Evolutionary conservation across 2,888 invertebrate genomes (phyloP).

Genomic region (Archips xylosteana): DNA sequence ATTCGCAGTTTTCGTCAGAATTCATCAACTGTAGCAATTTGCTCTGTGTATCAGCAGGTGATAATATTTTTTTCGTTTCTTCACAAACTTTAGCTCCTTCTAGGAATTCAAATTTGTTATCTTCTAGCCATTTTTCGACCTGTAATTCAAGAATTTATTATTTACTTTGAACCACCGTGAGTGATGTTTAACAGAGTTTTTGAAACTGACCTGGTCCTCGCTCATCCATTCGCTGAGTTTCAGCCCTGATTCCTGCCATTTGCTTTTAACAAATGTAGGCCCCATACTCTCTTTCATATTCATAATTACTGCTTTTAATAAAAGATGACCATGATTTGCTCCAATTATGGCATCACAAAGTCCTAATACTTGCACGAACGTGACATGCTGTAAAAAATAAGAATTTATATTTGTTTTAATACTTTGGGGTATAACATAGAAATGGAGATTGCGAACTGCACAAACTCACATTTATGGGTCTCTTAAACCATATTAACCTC

Average conservation of each 20-base stretch:
- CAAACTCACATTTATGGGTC: no score
- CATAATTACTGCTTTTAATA: slow-evolving; percentile 71
- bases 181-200: neutral
- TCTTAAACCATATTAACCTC: no score
- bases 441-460: no score
- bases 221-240: slow-evolving; percentile 76
- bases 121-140: slow-evolving; percentile 73
- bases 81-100: slow-evolving; percentile 64
- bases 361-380: slow-evolving; percentile 67
- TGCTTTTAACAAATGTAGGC: slow-evolving; percentile 73
- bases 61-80: slow-evolving; percentile 64
- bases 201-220: slow-evolving; percentile 66
- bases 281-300: slow-evolving; percentile 78
- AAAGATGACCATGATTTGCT: slow-evolving; percentile 70
- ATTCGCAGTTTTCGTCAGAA: slow-evolving; percentile 72
- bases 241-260: slow-evolving; percentile 77
- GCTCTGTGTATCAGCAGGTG: slow-evolving; percentile 69
- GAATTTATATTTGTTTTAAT: no score
- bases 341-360: slow-evolving; percentile 67
- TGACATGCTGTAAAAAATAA: slow-evolving; percentile 64
- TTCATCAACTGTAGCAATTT: slow-evolving; percentile 77
- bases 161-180: neutral
- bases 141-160: slow-evolving; percentile 45
- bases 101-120: slow-evolving; percentile 76
- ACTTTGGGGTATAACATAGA: no score